Conservation (phyloP, 2,888 invertebrate species). For the Hypomecis atomaria region DNA sequence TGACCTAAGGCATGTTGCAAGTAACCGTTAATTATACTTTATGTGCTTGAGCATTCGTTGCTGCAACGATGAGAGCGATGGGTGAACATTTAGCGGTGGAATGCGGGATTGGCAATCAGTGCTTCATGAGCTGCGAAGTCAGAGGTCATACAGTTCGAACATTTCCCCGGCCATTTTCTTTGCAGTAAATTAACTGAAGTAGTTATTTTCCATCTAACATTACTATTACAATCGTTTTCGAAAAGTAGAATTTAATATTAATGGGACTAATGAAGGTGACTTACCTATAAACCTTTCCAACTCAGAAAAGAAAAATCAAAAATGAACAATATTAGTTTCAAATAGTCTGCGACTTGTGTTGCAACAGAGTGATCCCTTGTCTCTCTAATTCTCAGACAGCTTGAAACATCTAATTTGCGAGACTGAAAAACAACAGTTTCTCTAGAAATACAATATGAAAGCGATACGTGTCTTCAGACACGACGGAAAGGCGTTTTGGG, state of each 20-base stretch:
- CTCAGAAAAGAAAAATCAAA: too few species aligned
- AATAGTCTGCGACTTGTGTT: too few species aligned
- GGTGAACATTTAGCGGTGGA: slow-evolving; percentile 4
- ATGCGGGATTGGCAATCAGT: slow-evolving; percentile 3
- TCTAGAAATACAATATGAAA: slow-evolving; percentile 2
- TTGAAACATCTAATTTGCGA: slow-evolving; percentile 7
- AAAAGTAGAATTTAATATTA: too few species aligned
- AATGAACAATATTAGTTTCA: too few species aligned
- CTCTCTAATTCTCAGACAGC: background rate
- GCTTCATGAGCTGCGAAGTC: background rate
- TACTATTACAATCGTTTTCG: too few species aligned
- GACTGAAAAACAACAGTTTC: slow-evolving; percentile 4
- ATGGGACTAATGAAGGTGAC: too few species aligned
- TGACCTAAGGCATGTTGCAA: slow-evolving; percentile 25
- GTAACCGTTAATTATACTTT: slow-evolving; percentile 27
- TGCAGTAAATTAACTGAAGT: background rate
- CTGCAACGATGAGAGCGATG: slow-evolving; percentile 8
- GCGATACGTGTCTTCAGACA: background rate
- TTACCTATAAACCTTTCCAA: too few species aligned
- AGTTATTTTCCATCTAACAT: too few species aligned
- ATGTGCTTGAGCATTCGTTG: slow-evolving; percentile 13
- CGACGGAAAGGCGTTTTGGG: slow-evolving; percentile 7
- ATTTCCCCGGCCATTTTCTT: background rate
- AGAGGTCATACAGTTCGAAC: background rate
- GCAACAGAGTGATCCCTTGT: too few species aligned